Evolutionary conservation across 2,113 vertebrate genomes (phyloP).

Genomic region (Petroica traversi): DNA sequence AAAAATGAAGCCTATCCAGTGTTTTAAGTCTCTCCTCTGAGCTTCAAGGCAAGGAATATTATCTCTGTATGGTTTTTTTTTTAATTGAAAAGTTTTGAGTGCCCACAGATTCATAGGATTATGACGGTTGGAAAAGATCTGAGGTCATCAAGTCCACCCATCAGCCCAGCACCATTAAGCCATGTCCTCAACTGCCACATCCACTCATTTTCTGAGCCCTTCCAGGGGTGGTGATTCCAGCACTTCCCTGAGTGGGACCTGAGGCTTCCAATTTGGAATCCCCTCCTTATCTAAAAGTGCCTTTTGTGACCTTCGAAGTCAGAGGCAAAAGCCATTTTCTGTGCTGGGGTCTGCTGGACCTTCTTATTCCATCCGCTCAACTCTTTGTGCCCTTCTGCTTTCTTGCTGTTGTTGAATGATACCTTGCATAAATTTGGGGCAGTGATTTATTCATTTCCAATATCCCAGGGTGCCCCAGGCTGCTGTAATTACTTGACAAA

Average conservation of each 20-base stretch:
- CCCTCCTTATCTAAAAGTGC: neutral
- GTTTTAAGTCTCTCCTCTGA: neutral
- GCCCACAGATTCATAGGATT: fast-evolving
- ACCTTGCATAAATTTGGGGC: fast-evolving
- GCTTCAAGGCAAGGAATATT: neutral
- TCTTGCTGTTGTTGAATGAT: neutral
- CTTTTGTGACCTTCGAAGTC: neutral
- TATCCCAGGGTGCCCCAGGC: neutral
- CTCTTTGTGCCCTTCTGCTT: neutral
- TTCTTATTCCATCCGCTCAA: neutral
- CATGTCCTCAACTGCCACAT: fast-evolving
- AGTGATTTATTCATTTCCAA: neutral
- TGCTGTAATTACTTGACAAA: neutral
- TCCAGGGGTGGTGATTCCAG: neutral
- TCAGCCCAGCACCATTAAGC: neutral
- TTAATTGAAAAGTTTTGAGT: neutral
- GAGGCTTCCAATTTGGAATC: neutral
- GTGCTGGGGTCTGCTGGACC: fast-evolving
- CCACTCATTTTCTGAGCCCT: fast-evolving
- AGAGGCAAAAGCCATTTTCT: neutral
- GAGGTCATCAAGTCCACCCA: neutral
- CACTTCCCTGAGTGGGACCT: neutral
- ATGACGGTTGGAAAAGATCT: neutral
- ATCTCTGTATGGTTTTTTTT: neutral
- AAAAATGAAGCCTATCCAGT: neutral